Conservation (phyloP, 2,113 vertebrate species). For the Carassius carassius region DNA sequence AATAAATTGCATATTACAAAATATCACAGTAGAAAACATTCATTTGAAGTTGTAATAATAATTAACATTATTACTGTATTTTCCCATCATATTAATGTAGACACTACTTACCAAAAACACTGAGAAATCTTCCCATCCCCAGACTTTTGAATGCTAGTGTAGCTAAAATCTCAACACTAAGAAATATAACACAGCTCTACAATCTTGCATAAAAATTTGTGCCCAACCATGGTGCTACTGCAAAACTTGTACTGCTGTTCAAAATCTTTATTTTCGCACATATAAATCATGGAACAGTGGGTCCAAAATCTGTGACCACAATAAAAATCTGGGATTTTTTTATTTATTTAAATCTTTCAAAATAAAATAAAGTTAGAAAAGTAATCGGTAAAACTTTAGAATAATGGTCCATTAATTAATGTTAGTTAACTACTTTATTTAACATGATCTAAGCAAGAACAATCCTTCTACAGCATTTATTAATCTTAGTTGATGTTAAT, state of each 20-base stretch:
- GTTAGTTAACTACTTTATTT: too few species aligned
- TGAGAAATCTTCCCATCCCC: background rate
- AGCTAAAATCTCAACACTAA: background rate
- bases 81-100: background rate
- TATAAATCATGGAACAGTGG: background rate
- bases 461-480: too few species aligned
- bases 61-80: background rate
- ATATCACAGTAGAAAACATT: too few species aligned
- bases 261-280: background rate
- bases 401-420: too few species aligned
- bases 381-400: too few species aligned
- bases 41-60: background rate
- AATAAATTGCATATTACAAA: too few species aligned
- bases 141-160: background rate
- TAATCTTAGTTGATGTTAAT: too few species aligned
- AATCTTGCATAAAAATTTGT: background rate
- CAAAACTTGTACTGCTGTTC: background rate
- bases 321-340: background rate
- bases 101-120: background rate
- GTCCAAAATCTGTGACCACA: background rate
- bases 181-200: background rate
- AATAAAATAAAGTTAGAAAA: too few species aligned
- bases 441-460: too few species aligned
- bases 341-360: too few species aligned
- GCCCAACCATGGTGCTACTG: background rate